Percentiles rank a stretch among this genome's conserved stretches.
phyloP scores from a whole-genome alignment of 2,797 vertebrate species.

The Gymnodraco acuticeps region DNA sequence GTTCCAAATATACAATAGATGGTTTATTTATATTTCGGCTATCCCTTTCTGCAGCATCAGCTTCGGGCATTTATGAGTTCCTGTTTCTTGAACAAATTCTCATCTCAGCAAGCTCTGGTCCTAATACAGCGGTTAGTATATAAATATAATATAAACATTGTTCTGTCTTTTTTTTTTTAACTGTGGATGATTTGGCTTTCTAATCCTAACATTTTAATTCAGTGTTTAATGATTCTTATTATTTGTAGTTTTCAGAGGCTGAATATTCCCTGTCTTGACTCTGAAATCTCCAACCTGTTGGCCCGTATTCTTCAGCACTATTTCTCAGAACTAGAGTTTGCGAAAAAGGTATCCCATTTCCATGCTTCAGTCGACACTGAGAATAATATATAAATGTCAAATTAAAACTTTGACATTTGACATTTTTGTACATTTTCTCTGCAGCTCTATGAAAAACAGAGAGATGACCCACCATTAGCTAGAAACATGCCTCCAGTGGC shows the following conservation, averaged over 20 bases:
- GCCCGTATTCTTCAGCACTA: slow-evolving; percentile 84
- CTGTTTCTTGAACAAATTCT: slow-evolving; percentile 84
- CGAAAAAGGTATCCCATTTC: slow-evolving; percentile 78
- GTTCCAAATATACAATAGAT: neutral
- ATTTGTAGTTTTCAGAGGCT: slow-evolving; percentile 72
- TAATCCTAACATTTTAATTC: neutral
- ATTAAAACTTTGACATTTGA: neutral
- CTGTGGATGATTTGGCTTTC: neutral
- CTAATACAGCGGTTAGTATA: slow-evolving; percentile 83
- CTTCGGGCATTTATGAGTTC: slow-evolving; percentile 85
- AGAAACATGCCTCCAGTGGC: slow-evolving; percentile 87
- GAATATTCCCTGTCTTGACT: slow-evolving; percentile 85
- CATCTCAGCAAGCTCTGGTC: slow-evolving; percentile 83
- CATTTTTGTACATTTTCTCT: slow-evolving; percentile 13
- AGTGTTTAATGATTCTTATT: slow-evolving; percentile 12
- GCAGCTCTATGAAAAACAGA: slow-evolving; percentile 84
- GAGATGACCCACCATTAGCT: slow-evolving; percentile 83
- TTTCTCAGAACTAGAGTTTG: slow-evolving; percentile 83
- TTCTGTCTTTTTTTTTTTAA: neutral
- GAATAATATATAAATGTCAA: neutral
- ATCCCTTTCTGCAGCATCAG: slow-evolving; percentile 76
- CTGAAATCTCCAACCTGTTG: slow-evolving; percentile 73
- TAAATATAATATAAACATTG: neutral
- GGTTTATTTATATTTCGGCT: neutral
- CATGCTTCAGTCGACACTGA: neutral